Conservation (phyloP, 2,888 invertebrate species). For the Ormyrus nitidulus region DNA sequence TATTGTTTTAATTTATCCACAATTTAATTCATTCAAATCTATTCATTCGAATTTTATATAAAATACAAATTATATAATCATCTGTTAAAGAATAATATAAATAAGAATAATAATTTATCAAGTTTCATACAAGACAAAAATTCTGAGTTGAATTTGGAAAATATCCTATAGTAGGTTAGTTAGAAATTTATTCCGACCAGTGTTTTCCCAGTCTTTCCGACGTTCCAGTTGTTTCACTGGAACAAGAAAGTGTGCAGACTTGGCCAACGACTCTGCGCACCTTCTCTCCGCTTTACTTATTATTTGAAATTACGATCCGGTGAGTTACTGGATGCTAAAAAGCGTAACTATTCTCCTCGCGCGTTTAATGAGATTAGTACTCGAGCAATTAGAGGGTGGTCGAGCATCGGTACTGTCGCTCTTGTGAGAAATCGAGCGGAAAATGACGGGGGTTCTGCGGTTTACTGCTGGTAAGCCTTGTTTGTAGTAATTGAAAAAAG, state of each 20-base stretch:
- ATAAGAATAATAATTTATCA: no score
- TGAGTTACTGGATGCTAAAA: constrained; percentile 23
- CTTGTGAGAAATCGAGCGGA: constrained; percentile 17
- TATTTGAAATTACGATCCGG: constrained; percentile 2
- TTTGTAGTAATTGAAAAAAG: no score
- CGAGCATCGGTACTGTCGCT: background rate
- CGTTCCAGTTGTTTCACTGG: constrained; percentile 34
- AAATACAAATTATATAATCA: background rate
- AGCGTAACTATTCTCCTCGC: constrained; percentile 4
- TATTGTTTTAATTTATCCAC: background rate
- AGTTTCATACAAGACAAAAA: no score
- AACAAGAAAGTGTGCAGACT: constrained; percentile 36
- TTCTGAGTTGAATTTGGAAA: no score
- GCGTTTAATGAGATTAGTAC: constrained; percentile 23
- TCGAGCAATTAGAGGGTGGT: background rate
- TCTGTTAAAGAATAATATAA: no score
- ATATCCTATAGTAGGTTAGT: background rate
- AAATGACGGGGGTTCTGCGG: background rate
- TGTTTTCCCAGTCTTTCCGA: background rate
- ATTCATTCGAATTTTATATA: background rate
- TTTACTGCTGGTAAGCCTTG: background rate
- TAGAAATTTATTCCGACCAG: background rate
- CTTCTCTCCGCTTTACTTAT: no score
- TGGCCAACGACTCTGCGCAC: no score
- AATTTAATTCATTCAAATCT: background rate